A percentile compares a stretch with the other conserved stretches of the same genome.
These are phyloP conservation scores for Myotis brandtii DNA, from an alignment of 2,113 vertebrate genomes.

Conservation along the genomic window DNA sequence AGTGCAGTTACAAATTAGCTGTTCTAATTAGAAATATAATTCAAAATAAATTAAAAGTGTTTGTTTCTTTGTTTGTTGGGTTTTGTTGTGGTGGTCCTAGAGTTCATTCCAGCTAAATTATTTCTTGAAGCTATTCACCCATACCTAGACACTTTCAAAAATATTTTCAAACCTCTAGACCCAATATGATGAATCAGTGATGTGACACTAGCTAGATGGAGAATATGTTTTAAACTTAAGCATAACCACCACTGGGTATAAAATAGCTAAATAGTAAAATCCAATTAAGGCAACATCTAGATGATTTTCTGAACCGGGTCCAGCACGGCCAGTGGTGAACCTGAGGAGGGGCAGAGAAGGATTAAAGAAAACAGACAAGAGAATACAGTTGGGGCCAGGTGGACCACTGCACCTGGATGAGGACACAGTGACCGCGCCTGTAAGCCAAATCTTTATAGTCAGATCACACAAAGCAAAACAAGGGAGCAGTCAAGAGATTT, in stretches of 20 bases:
- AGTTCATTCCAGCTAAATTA: conserved; percentile 5
- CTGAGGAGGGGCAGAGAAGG: too few relatives aligned
- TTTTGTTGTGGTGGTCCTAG: not conserved
- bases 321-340: too few relatives aligned
- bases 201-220: not conserved
- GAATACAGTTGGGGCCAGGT: too few relatives aligned
- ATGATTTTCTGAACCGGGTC: not conserved
- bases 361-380: too few relatives aligned
- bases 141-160: not conserved
- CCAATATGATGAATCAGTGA: not conserved
- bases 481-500: too few relatives aligned
- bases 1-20: not conserved
- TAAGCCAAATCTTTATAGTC: too few relatives aligned
- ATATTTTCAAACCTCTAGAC: not conserved
- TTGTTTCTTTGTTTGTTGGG: not conserved
- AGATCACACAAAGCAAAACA: too few relatives aligned
- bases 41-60: conserved; percentile 26
- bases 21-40: conserved; percentile 15
- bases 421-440: too few relatives aligned
- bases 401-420: too few relatives aligned
- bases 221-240: conserved; percentile 37
- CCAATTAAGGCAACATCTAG: not conserved
- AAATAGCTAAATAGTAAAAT: conserved; percentile 14
- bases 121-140: not conserved
- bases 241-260: not conserved